Conservation (phyloP, 1,140 invertebrate genomes). For the Neodiprion lecontei region DNA sequence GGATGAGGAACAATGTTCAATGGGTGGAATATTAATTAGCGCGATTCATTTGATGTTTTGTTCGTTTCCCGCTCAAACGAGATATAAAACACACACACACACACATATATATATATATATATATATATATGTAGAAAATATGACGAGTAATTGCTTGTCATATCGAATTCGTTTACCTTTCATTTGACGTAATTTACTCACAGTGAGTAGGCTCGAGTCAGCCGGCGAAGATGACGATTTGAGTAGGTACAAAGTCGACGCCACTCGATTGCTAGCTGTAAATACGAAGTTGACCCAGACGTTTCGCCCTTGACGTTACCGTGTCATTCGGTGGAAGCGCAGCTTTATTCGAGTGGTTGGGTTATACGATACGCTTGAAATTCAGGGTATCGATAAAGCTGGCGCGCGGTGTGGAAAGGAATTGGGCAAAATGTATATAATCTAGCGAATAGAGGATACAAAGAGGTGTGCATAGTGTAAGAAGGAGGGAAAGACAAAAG, state of each 20-base stretch:
- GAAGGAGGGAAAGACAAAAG: too few relatives aligned
- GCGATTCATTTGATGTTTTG: not conserved
- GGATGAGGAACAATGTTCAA: not conserved
- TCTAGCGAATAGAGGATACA: too few relatives aligned
- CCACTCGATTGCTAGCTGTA: not conserved
- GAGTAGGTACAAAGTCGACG: not conserved
- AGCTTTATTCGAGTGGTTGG: too few relatives aligned
- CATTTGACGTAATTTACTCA: not conserved
- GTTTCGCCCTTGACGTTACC: not conserved
- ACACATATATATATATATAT: not conserved
- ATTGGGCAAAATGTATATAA: too few relatives aligned
- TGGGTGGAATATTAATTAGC: not conserved
- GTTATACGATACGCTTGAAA: too few relatives aligned
- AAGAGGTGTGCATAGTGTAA: too few relatives aligned
- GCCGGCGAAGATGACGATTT: too few relatives aligned
- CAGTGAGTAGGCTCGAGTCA: not conserved
- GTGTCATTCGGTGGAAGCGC: too few relatives aligned
- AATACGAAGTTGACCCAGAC: not conserved
- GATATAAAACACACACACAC: not conserved
- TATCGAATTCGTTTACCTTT: not conserved
- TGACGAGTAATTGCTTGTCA: too few relatives aligned
- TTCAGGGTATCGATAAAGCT: too few relatives aligned
- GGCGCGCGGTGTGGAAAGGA: too few relatives aligned
- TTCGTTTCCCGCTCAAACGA: not conserved
- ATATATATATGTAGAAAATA: too few relatives aligned